Percentiles rank a stretch among this genome's conserved stretches.
These are phyloP conservation scores for Carettochelys insculpta DNA, from an alignment of 2,113 vertebrate genomes.

Conservation along the genomic window DNA sequence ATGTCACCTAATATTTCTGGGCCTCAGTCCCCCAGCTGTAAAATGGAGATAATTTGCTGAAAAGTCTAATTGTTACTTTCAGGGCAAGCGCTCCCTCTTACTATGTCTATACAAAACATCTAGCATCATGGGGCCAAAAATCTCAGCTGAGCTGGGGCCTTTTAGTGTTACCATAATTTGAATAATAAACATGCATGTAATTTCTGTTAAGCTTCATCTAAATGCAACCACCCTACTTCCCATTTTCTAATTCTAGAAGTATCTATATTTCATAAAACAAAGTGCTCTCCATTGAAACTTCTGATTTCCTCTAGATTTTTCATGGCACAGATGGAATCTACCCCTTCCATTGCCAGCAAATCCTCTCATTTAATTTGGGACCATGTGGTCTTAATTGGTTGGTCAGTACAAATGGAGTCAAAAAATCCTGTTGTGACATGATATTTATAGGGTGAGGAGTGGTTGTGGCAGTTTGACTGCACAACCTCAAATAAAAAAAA, in stretches of 20 bases:
- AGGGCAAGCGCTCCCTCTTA: not conserved
- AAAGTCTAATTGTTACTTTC: not conserved
- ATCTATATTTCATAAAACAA: not conserved
- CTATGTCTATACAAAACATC: not conserved
- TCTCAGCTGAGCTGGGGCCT: not conserved
- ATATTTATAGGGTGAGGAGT: no score
- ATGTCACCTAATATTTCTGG: not conserved
- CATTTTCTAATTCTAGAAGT: not conserved
- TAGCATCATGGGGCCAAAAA: not conserved
- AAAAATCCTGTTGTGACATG: not conserved
- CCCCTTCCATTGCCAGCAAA: not conserved
- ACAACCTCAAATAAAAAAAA: slow-evolving; percentile 8
- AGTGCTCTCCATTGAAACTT: not conserved
- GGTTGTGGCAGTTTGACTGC: no score
- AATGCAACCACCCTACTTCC: not conserved
- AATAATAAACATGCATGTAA: not conserved
- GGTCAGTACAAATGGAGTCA: not conserved
- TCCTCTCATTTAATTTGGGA: not conserved
- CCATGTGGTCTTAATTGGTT: not conserved
- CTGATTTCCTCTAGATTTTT: not conserved
- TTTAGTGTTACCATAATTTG: not conserved
- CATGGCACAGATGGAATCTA: not conserved
- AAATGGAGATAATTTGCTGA: not conserved
- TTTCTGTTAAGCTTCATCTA: no score
- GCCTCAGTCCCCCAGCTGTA: not conserved